Evolutionary conservation across 2,888 invertebrate genomes (phyloP).

Genomic region (Biston stratarius): DNA sequence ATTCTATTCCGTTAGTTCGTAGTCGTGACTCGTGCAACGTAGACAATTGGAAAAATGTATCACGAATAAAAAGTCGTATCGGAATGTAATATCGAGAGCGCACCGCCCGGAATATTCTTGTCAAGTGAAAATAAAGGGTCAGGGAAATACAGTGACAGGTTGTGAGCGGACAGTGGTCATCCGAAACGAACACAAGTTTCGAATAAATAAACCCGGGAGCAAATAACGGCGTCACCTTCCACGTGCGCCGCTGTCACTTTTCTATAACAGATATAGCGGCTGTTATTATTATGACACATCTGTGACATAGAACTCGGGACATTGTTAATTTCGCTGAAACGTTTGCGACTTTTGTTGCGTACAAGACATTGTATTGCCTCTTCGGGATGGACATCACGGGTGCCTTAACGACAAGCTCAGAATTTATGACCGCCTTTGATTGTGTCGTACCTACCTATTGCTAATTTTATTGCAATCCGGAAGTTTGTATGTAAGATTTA

Average conservation of each 20-base stretch:
- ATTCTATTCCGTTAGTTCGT: slow-evolving; percentile 83
- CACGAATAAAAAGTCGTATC: slow-evolving; percentile 84
- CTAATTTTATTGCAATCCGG: slow-evolving; percentile 52
- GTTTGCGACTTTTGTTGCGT: slow-evolving; percentile 35
- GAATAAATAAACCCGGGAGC: slow-evolving; percentile 80
- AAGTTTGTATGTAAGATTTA: slow-evolving; percentile 57
- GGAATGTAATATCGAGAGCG: slow-evolving; percentile 83
- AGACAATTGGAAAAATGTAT: slow-evolving; percentile 85
- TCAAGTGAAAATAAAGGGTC: slow-evolving; percentile 85
- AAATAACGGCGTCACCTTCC: slow-evolving; percentile 76
- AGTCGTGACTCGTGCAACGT: slow-evolving; percentile 72
- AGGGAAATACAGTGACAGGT: slow-evolving; percentile 82
- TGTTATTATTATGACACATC: slow-evolving; percentile 70
- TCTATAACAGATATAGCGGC: slow-evolving; percentile 63
- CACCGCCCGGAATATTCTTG: slow-evolving; percentile 80
- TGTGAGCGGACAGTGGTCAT: slow-evolving; percentile 83
- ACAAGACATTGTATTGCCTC: slow-evolving; percentile 34
- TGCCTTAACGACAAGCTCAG: slow-evolving; percentile 40
- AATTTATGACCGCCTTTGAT: slow-evolving; percentile 44
- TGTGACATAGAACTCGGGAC: slow-evolving; percentile 65
- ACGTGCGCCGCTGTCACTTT: slow-evolving; percentile 58
- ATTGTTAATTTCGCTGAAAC: slow-evolving; percentile 57
- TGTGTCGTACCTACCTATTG: slow-evolving; percentile 41
- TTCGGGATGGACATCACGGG: slow-evolving; percentile 33
- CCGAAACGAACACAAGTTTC: slow-evolving; percentile 74